phyloP scores from a whole-genome alignment of 92 coral and sea anemone species.

The Virgularia gustaviana region DNA sequence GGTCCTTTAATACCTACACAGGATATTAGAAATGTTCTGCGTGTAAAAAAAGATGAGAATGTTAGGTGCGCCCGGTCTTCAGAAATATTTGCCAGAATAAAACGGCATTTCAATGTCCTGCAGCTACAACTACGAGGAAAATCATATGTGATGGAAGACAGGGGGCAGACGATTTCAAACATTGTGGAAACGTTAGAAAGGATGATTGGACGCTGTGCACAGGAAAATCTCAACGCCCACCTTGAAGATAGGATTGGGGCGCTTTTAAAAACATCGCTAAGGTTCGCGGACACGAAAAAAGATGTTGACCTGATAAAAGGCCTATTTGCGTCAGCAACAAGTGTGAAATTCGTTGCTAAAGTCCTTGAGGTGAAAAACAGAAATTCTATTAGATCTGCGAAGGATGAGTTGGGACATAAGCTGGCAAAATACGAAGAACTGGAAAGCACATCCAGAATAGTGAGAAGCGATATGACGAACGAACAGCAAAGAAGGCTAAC shows the following conservation, averaged over 20 bases:
- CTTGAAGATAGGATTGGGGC: constrained; percentile 19
- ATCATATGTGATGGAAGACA: constrained; percentile 27
- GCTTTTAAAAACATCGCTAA: constrained; percentile 15
- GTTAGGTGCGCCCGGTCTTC: not conserved
- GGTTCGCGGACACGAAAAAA: constrained; percentile 29
- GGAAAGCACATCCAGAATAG: not conserved
- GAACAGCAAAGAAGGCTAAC: constrained; percentile 7
- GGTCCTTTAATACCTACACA: constrained; percentile 31
- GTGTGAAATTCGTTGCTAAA: constrained; percentile 12
- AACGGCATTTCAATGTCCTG: constrained; percentile 14
- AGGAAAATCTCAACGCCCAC: constrained; percentile 5
- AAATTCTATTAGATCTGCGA: constrained; percentile 7
- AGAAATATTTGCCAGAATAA: constrained; percentile 1
- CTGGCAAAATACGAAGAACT: constrained; percentile 24
- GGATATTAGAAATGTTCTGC: constrained; percentile 7
- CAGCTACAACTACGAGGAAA: constrained; percentile 7
- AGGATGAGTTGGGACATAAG: not conserved
- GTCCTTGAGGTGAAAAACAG: constrained; percentile 2
- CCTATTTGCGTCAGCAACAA: not conserved
- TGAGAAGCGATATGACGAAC: not conserved
- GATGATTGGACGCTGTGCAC: not conserved
- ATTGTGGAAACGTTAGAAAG: constrained; percentile 16
- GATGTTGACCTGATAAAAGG: constrained; percentile 37
- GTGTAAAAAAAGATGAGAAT: not conserved
- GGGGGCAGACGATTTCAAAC: constrained; percentile 5